Evolutionary conservation across 2,888 invertebrate genomes (phyloP).

Genomic region (Laspeyria flexula): DNA sequence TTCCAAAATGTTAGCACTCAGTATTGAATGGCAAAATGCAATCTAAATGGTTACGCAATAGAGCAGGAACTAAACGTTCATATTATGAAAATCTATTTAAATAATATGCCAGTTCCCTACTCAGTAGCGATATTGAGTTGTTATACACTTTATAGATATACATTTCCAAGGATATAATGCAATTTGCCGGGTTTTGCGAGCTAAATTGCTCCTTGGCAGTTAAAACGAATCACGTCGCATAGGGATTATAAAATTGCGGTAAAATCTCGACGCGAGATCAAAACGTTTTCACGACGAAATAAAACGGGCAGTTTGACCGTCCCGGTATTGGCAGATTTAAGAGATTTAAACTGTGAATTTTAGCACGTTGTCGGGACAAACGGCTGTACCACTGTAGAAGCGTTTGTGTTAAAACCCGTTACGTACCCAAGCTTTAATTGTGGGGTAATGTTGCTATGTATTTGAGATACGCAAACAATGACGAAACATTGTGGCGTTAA

Average conservation of each 20-base stretch:
- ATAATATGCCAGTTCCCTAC: slow-evolving; percentile 52
- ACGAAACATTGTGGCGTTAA: background rate
- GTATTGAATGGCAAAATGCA: background rate
- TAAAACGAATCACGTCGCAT: slow-evolving; percentile 72
- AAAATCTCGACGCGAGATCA: slow-evolving; percentile 63
- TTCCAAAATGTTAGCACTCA: background rate
- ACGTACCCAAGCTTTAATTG: background rate
- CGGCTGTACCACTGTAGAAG: background rate
- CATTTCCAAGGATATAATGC: slow-evolving; percentile 60
- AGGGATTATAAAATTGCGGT: slow-evolving; percentile 73
- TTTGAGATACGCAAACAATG: background rate
- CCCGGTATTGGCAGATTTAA: slow-evolving; percentile 34
- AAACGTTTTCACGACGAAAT: slow-evolving; percentile 58
- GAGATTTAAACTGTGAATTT: slow-evolving; percentile 40
- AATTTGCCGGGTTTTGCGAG: slow-evolving; percentile 62
- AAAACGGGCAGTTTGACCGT: slow-evolving; percentile 53
- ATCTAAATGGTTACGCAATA: slow-evolving; percentile 14
- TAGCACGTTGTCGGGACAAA: slow-evolving; percentile 12
- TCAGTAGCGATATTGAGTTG: slow-evolving; percentile 33
- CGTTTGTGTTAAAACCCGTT: background rate
- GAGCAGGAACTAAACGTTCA: slow-evolving; percentile 31
- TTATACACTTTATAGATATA: slow-evolving; percentile 38
- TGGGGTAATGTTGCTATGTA: background rate
- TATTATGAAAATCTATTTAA: slow-evolving; percentile 63
- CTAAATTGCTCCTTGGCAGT: slow-evolving; percentile 72